These are phyloP conservation scores for Leontopithecus rosalia DNA, from an alignment of 2,797 vertebrate genomes.

Conservation along the genomic window DNA sequence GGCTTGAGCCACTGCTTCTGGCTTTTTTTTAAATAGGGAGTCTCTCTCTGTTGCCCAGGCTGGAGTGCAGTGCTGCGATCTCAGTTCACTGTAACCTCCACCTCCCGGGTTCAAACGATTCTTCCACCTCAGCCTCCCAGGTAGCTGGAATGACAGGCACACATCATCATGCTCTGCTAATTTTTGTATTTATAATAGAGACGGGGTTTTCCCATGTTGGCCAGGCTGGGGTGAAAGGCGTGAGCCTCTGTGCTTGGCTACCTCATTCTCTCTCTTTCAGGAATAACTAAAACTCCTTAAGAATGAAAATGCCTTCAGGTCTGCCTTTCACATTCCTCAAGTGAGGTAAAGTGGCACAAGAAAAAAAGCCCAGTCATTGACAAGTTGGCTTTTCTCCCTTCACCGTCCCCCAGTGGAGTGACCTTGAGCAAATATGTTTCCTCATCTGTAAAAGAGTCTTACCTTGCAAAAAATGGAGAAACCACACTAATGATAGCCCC, in stretches of 20 bases:
- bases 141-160: too few relatives aligned
- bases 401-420: neutral
- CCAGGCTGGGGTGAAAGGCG: neutral
- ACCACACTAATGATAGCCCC: neutral
- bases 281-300: neutral
- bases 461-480: neutral
- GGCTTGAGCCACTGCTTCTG: too few relatives aligned
- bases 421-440: neutral
- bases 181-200: too few relatives aligned
- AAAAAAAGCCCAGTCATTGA: neutral
- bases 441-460: neutral
- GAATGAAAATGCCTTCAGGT: neutral
- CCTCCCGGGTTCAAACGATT: too few relatives aligned
- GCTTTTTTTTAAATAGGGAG: too few relatives aligned
- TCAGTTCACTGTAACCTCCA: too few relatives aligned
- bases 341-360: neutral
- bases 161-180: too few relatives aligned
- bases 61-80: too few relatives aligned
- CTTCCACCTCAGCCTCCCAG: too few relatives aligned
- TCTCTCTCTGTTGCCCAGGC: too few relatives aligned
- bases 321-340: neutral
- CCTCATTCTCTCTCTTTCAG: neutral
- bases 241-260: neutral
- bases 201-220: too few relatives aligned
- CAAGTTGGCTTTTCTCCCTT: neutral